These are phyloP conservation scores for Polydrusus pterygomalis DNA, from an alignment of 2,888 invertebrate species.

Conservation along the genomic window DNA sequence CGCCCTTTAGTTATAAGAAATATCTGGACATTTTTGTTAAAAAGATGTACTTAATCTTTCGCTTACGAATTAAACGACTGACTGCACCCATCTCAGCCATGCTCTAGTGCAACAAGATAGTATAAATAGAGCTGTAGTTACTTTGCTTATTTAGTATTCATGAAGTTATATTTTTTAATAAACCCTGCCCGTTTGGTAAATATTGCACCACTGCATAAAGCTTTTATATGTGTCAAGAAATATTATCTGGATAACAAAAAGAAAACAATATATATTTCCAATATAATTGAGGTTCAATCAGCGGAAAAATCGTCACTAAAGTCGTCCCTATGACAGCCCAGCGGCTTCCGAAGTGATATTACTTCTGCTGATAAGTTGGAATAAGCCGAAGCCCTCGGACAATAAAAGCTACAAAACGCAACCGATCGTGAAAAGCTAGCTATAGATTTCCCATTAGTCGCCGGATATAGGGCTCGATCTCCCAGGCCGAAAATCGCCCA, in stretches of 20 bases:
- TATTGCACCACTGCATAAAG: too few relatives aligned
- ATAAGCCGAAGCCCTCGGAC: slow-evolving; percentile 63
- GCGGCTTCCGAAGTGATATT: slow-evolving; percentile 24
- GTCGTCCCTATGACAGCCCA: slow-evolving; percentile 7
- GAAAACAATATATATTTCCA: neutral
- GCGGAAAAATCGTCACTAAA: slow-evolving; percentile 5
- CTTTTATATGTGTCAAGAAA: neutral
- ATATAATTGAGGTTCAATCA: neutral
- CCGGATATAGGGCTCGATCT: slow-evolving; percentile 63
- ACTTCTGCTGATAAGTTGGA: slow-evolving; percentile 53
- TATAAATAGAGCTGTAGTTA: too few relatives aligned
- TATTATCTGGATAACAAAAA: neutral
- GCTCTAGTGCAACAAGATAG: too few relatives aligned
- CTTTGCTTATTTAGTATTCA: too few relatives aligned
- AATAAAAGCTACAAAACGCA: slow-evolving; percentile 66
- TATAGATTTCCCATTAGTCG: slow-evolving; percentile 68
- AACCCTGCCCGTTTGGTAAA: too few relatives aligned
- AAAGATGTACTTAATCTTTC: too few relatives aligned
- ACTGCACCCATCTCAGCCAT: too few relatives aligned
- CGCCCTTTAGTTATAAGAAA: too few relatives aligned
- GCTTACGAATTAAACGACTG: too few relatives aligned
- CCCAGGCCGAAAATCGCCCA: slow-evolving; percentile 57
- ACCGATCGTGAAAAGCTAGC: slow-evolving; percentile 58
- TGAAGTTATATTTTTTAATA: too few relatives aligned
- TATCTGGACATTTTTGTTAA: too few relatives aligned